Evolutionary conservation across 2,888 invertebrate genomes (phyloP), one percentile per base, ranked within the genome.

Genomic region (Esperia sulphurella): DNA sequence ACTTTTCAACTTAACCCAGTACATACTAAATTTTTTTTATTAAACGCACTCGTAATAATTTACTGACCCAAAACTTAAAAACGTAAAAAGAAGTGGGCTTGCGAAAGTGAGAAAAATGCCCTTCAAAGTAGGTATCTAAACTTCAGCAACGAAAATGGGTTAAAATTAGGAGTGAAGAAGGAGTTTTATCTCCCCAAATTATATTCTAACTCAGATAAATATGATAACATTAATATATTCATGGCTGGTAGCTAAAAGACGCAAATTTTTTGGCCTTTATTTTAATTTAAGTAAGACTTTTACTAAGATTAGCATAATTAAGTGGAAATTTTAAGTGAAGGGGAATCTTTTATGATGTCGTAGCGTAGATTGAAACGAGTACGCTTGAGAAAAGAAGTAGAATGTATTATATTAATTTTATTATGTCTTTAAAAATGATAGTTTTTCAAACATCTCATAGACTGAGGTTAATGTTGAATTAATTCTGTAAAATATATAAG

Each of bases 181-280:
- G 14, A 37, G 52, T 50, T 46, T 52, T 58, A 59, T 57, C 57
- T 49, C n/a, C 30, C 14, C 29, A 54, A 58, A 57, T 61, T 57
- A 53, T 56, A 61, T 52, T 54, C 43, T 37, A 41, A 45, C 49
- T 40, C 38, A 57, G 58, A 59, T 61, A 59, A 58, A 58, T 58
- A 59, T 57, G 52, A 58, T 55, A 51, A 51, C 51, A 57, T 58
- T 57, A 57, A 56, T 57, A 55, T 58, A 61, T 61, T 35, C 35
- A 35, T 35, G 35, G 10, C 35, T n/a, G 35, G 45, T 46, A 42
- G 29, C 47, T 42, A 41, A 30, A 43, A 46, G 35, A 53, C 48
- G 47, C 43, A 50, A 51, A 55, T 58, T 58, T 61, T 61, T 61
- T 51, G 50, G 46, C 52, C 49, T 55, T 48, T 45, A 53, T 59